These are phyloP conservation scores for Scrobipalpa costella DNA, from an alignment of 2,888 invertebrate species.

Conservation along the genomic window DNA sequence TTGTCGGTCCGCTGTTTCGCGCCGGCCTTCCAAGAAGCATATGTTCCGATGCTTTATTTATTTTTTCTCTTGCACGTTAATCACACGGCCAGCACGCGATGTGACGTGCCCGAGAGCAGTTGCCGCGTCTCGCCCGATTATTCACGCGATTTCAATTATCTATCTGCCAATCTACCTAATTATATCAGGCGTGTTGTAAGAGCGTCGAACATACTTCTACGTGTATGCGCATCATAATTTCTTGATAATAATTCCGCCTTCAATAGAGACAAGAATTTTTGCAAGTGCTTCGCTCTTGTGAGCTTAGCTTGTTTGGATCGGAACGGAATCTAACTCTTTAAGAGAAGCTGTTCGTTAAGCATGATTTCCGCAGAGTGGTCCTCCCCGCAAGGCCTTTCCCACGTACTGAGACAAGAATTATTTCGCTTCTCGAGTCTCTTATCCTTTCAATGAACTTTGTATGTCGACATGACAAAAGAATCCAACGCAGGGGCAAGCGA, in stretches of 20 bases:
- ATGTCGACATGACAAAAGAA: constrained; percentile 16
- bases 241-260: background rate
- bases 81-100: constrained; percentile 58
- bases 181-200: constrained; percentile 48
- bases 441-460: constrained; percentile 6
- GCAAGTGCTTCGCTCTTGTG: too few relatives aligned
- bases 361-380: too few relatives aligned
- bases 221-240: background rate
- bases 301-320: too few relatives aligned
- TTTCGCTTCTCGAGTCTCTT: constrained; percentile 6
- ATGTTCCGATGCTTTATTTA: constrained; percentile 51
- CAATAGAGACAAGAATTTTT: constrained; percentile 3
- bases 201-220: constrained; percentile 19
- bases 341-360: too few relatives aligned
- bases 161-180: constrained; percentile 58
- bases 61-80: constrained; percentile 43
- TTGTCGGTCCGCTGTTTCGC: constrained; percentile 30
- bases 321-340: too few relatives aligned
- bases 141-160: constrained; percentile 68
- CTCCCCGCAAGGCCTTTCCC: too few relatives aligned
- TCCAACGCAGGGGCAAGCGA: background rate
- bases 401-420: background rate
- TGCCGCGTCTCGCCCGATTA: constrained; percentile 55
- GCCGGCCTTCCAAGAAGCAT: constrained; percentile 48
- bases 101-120: constrained; percentile 58